A percentile compares a stretch with the other conserved stretches of the same genome.
Conservation (phyloP, 2,888 invertebrate species). For the Thysanoteuthis rhombus region DNA sequence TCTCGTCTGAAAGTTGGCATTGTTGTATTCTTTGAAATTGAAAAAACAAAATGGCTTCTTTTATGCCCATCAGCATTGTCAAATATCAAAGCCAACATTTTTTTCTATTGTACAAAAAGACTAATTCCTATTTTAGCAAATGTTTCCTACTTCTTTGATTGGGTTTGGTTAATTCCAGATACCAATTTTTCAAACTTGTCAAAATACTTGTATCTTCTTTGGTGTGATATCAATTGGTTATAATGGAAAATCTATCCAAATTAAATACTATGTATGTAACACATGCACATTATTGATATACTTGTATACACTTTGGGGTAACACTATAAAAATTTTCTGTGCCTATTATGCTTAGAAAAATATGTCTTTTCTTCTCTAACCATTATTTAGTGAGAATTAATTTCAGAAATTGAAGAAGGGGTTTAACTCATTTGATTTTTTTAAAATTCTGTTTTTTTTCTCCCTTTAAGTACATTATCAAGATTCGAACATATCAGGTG, state of each 20-base stretch:
- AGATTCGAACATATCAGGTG: neutral
- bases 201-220: slow-evolving; percentile 12
- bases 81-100: neutral
- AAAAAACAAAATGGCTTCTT: neutral
- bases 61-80: neutral
- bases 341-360: neutral
- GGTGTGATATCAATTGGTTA: neutral
- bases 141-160: neutral
- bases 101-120: neutral
- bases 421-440: neutral
- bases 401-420: neutral
- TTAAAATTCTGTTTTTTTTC: neutral
- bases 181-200: neutral
- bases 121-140: slow-evolving; percentile 12
- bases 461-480: neutral
- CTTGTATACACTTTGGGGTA: neutral
- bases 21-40: neutral
- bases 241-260: neutral
- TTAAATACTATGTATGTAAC: neutral
- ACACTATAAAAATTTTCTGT: neutral
- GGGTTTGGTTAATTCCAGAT: neutral
- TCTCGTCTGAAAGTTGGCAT: slow-evolving; percentile 12
- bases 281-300: neutral
- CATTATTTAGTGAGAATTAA: neutral
- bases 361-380: neutral